These are phyloP conservation scores for Neoascia interrupta DNA, from an alignment of 2,888 invertebrate species.

Conservation along the genomic window DNA sequence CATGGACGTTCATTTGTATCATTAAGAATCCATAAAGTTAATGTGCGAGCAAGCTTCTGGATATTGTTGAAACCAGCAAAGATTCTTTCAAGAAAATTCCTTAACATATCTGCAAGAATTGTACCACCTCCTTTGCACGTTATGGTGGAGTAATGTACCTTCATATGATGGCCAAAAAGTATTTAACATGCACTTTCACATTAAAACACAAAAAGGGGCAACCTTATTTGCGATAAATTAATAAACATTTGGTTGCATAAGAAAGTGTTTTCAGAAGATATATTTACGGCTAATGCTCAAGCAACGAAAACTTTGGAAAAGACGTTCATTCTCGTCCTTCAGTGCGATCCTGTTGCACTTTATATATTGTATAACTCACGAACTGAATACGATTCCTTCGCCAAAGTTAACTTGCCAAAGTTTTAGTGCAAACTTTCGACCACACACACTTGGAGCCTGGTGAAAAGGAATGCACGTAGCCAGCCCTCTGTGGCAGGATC, in stretches of 20 bases:
- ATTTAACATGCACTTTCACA: slow-evolving; percentile 36
- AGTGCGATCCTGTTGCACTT: slow-evolving; percentile 64
- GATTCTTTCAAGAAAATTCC: slow-evolving; percentile 29
- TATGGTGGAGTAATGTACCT: too few relatives aligned
- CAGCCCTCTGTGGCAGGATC: slow-evolving; percentile 15
- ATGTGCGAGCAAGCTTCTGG: slow-evolving; percentile 42
- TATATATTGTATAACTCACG: slow-evolving; percentile 43
- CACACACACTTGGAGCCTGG: slow-evolving; percentile 41
- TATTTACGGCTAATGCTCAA: slow-evolving; percentile 59
- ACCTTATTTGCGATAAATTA: slow-evolving; percentile 59
- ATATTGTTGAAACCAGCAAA: slow-evolving; percentile 4
- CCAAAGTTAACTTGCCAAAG: slow-evolving; percentile 58
- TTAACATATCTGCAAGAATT: slow-evolving; percentile 25
- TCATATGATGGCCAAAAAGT: slow-evolving; percentile 20
- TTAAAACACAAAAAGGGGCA: slow-evolving; percentile 17
- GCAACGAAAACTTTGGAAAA: slow-evolving; percentile 46
- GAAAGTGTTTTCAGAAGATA: slow-evolving; percentile 64
- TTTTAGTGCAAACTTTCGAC: slow-evolving; percentile 53
- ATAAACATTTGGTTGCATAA: slow-evolving; percentile 66
- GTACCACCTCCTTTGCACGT: background rate
- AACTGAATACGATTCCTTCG: slow-evolving; percentile 58
- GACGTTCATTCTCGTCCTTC: slow-evolving; percentile 39
- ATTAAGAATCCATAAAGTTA: slow-evolving; percentile 67
- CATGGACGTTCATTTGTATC: slow-evolving; percentile 57
- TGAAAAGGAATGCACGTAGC: slow-evolving; percentile 19